phyloP scores from a whole-genome alignment of 2,888 invertebrate species.

The Adelphocoris suturalis region DNA sequence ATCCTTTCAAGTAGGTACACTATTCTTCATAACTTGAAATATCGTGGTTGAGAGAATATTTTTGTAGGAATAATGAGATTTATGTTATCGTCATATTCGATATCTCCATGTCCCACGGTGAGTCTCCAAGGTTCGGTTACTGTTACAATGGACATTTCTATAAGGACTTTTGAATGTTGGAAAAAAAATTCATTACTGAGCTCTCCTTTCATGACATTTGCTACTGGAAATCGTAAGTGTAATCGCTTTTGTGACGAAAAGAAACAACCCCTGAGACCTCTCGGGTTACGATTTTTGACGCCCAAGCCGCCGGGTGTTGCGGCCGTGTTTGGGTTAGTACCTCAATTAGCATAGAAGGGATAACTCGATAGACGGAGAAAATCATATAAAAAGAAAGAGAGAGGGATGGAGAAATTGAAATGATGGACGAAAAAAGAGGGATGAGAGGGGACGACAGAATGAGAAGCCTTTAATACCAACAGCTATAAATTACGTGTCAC shows the following conservation, averaged over 20 bases:
- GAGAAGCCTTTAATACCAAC: slow-evolving; percentile 72
- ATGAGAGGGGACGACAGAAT: slow-evolving; percentile 25
- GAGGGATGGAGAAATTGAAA: slow-evolving; percentile 40
- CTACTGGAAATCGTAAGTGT: slow-evolving; percentile 34
- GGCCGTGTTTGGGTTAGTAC: slow-evolving; percentile 70
- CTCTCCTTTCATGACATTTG: not conserved
- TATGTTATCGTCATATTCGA: too few species aligned
- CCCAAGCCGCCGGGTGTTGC: slow-evolving; percentile 58
- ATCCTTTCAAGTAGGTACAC: too few species aligned
- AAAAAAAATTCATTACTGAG: not conserved
- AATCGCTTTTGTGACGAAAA: not conserved
- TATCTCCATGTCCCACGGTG: too few species aligned
- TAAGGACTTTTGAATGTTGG: not conserved
- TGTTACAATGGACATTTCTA: too few species aligned
- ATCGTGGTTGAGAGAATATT: too few species aligned
- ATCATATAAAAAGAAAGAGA: slow-evolving; percentile 41
- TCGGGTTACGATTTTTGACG: slow-evolving; percentile 59
- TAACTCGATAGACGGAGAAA: slow-evolving; percentile 58
- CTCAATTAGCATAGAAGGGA: slow-evolving; percentile 69
- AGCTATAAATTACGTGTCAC: slow-evolving; percentile 75
- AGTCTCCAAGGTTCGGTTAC: too few species aligned
- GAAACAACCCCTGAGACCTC: slow-evolving; percentile 2
- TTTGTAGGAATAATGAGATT: too few species aligned
- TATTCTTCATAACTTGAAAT: too few species aligned
- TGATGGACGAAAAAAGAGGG: slow-evolving; percentile 20